Evolutionary conservation across 2,888 invertebrate species (phyloP), one percentile per base, ranked within the genome.

Genomic region (Orthosia cruda): DNA sequence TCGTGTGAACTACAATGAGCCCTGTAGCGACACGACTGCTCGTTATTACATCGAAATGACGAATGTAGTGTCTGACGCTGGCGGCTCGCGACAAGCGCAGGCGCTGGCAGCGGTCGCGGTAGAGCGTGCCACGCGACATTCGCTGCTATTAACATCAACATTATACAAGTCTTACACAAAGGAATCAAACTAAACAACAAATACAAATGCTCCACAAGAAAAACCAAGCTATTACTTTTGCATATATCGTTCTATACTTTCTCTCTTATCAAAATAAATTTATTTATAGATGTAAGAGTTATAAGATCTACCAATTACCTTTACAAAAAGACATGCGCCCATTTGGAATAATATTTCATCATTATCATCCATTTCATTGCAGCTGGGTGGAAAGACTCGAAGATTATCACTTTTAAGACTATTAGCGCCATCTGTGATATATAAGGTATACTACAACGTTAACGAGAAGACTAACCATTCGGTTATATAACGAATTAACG

Each of bases 1-100:
- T 96, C 96, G 94, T 92, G 91, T 92, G 95, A 96, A 95, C 96
- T 96, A 96, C 95, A 96, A 96, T 96, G 95, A 96, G 95, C 95
- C 95, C 96, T 91, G 91, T 89, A 93, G 91, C 89, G 77, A 96
- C 95, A 94, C 96, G 93, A 95, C 96, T 93, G 90, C 93, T 91
- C 96, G 91, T 90, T 86, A 90, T 96, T 94, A 96, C 96, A 96
- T 96, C 93, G 88, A 95, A 90, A 90, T 93, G 89, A 94, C 95
- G 94, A 96, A 90, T 96, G 79, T 81, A 96, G 90, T 96, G 79
- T 81, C 75, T 77, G 74, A 67, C 70, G 63, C 71, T 78, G 80
- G 71, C 62, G 78, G 57, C 68, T 40, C 74, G 64, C 77, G 67
- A 78, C 74, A 78, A 63, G 72, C 88, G 88, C 82, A 86, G 71